phyloP scores from a whole-genome alignment of 2,888 invertebrate species.

The Kuschelorhynchus macadamiae region DNA sequence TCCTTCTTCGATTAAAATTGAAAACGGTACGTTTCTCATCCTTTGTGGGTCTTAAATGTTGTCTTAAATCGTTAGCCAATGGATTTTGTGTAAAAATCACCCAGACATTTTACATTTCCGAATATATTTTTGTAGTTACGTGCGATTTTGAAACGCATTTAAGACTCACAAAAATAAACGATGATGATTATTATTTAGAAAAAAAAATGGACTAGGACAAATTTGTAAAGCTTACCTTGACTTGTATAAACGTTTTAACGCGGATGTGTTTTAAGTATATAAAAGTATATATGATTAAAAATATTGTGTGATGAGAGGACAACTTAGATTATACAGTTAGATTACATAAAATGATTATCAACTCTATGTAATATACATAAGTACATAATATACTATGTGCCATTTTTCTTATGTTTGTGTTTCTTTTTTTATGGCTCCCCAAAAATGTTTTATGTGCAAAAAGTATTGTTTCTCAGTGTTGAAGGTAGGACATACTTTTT shows the following conservation, averaged over 20 bases:
- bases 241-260: conserved; percentile 67
- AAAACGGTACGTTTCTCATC: too few relatives aligned
- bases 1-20: too few relatives aligned
- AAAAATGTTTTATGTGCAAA: neutral
- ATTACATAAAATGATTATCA: conserved; percentile 67
- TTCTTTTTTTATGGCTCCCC: conserved; percentile 51
- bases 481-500: too few relatives aligned
- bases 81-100: conserved; percentile 61
- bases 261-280: conserved; percentile 69
- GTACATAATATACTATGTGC: conserved; percentile 71
- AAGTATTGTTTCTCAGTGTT: too few relatives aligned
- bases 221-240: conserved; percentile 67
- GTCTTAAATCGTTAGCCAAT: conserved; percentile 58
- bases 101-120: conserved; percentile 52
- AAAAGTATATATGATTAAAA: conserved; percentile 67
- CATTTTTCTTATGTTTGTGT: conserved; percentile 66
- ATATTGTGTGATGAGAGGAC: conserved; percentile 67
- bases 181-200: conserved; percentile 20
- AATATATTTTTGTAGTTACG: conserved; percentile 67
- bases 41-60: conserved; percentile 55
- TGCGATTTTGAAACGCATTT: neutral
- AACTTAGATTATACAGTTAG: conserved; percentile 69
- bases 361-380: conserved; percentile 71
- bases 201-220: conserved; percentile 59
- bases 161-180: conserved; percentile 34